A percentile compares a stretch with the other conserved stretches of the same genome.
phyloP scores from a whole-genome alignment of 2,888 invertebrate genomes.

The Scaptodrosophila latifasciaeformis region DNA sequence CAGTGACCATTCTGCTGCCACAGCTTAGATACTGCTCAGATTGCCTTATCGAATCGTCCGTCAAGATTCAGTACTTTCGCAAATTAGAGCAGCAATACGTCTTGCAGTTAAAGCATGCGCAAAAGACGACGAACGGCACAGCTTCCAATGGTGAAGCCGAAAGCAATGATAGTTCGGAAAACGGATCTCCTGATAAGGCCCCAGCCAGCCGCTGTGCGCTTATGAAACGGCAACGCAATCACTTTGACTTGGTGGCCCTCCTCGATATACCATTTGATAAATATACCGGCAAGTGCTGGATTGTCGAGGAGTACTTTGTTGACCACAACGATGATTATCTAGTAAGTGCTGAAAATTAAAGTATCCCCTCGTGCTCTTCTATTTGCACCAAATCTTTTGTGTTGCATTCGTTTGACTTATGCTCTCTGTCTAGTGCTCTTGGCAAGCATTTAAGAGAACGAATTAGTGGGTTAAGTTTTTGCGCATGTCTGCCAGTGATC shows the following conservation, averaged over 20 bases:
- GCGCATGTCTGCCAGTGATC: too few species aligned
- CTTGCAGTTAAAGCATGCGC: constrained; percentile 37
- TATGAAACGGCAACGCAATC: constrained; percentile 58
- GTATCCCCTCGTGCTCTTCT: neutral
- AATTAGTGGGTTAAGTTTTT: too few species aligned
- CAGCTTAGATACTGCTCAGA: too few species aligned
- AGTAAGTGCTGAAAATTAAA: constrained; percentile 60
- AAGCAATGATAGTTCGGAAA: neutral
- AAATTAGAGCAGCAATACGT: constrained; percentile 56
- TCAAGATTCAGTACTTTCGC: constrained; percentile 70
- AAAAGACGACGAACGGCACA: constrained; percentile 31
- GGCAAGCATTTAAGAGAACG: neutral
- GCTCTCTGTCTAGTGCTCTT: neutral
- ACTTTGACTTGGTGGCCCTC: constrained; percentile 69
- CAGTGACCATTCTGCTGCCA: constrained; percentile 53
- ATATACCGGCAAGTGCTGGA: constrained; percentile 70
- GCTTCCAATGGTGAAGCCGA: neutral
- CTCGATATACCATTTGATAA: constrained; percentile 62
- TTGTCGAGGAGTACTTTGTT: constrained; percentile 70
- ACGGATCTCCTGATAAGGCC: constrained; percentile 8
- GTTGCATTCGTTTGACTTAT: neutral
- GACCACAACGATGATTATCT: constrained; percentile 66
- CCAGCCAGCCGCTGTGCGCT: constrained; percentile 41
- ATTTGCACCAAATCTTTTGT: neutral
- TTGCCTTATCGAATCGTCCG: constrained; percentile 19